Percentiles rank a stretch among this genome's conserved stretches.
Evolutionary conservation across 2,113 vertebrate species (phyloP).

Genomic region (Paradoxurus hermaphroditus): DNA sequence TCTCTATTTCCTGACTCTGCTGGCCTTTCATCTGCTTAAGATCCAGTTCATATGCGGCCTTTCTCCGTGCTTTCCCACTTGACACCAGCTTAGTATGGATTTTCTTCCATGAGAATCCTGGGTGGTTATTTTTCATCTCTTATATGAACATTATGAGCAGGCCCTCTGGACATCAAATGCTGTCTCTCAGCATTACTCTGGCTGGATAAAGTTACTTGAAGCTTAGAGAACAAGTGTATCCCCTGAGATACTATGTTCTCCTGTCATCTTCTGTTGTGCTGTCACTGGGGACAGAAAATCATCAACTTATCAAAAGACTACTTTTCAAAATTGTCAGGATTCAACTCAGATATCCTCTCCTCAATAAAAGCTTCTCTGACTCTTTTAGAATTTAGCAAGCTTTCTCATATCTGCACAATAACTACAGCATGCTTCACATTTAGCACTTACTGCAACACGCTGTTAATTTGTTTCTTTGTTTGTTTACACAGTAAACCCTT

Average conservation of each 20-base stretch:
- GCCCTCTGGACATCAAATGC: background rate
- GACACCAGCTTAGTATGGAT: background rate
- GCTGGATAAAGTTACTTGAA: background rate
- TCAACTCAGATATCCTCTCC: background rate
- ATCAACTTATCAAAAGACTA: background rate
- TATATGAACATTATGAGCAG: background rate
- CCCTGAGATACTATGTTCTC: background rate
- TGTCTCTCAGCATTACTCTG: background rate
- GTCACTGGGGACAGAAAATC: background rate
- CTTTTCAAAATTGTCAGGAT: background rate
- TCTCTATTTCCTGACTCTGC: background rate
- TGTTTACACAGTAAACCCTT: background rate
- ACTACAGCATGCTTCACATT: background rate
- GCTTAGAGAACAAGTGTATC: background rate
- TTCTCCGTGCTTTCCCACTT: background rate
- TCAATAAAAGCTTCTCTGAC: background rate
- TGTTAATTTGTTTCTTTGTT: background rate
- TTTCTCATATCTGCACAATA: background rate
- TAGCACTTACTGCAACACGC: no score
- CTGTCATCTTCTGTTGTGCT: background rate
- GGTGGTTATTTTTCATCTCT: background rate
- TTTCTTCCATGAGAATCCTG: background rate
- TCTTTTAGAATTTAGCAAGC: background rate
- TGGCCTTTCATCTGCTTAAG: background rate
- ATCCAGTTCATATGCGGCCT: background rate